Evolutionary conservation across 2,797 vertebrate genomes (phyloP).

Genomic region (Caiman crocodilus): DNA sequence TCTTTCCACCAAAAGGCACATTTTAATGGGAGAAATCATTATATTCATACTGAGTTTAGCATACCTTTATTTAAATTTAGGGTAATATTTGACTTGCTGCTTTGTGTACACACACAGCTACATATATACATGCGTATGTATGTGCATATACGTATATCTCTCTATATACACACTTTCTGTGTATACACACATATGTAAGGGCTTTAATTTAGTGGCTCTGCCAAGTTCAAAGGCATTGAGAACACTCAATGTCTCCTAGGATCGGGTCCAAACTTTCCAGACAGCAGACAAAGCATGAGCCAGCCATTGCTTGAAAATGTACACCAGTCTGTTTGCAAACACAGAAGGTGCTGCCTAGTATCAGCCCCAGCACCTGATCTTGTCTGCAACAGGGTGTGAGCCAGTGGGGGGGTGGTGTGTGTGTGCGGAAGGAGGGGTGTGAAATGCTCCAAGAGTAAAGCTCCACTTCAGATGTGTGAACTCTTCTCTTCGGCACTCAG

Average conservation of each 20-base stretch:
- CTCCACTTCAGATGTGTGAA: no score
- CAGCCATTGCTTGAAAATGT: not conserved
- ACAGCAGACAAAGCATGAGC: not conserved
- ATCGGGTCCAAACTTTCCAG: not conserved
- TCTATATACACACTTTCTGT: not conserved
- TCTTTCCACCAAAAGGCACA: no score
- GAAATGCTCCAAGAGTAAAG: not conserved
- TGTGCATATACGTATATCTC: no score
- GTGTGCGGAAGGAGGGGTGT: no score
- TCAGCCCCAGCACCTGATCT: not conserved
- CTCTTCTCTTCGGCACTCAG: no score
- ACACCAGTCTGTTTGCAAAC: not conserved
- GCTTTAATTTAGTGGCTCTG: not conserved
- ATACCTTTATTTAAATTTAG: no score
- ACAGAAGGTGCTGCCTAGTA: not conserved
- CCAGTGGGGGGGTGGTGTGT: not conserved
- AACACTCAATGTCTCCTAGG: not conserved
- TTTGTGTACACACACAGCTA: no score
- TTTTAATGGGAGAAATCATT: no score
- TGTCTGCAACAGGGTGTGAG: not conserved
- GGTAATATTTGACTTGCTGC: no score
- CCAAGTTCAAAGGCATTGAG: no score
- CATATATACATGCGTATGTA: no score
- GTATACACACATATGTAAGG: not conserved
- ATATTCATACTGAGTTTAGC: no score